phyloP scores from a whole-genome alignment of 2,797 vertebrate genomes.

The Halcyon badia region DNA sequence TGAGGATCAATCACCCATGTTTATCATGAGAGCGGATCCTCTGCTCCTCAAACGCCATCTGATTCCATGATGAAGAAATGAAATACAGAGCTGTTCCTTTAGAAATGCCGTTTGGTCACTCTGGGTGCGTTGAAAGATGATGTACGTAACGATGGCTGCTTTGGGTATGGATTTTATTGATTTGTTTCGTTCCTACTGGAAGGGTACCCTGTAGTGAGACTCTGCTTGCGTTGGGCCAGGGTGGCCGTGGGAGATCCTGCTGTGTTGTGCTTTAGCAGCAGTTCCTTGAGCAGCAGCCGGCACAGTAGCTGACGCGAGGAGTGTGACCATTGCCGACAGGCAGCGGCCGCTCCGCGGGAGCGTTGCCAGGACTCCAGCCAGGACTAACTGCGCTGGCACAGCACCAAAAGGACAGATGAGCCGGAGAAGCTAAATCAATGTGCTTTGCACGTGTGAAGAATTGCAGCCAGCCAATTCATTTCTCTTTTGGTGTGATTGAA shows the following conservation, averaged over 20 bases:
- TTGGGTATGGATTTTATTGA: neutral
- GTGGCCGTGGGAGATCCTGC: neutral
- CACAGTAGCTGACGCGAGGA: neutral
- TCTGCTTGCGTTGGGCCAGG: neutral
- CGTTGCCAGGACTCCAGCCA: neutral
- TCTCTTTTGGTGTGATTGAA: neutral
- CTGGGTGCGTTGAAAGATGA: neutral
- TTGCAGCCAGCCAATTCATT: neutral
- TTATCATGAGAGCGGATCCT: neutral
- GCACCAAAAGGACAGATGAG: neutral
- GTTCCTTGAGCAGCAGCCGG: neutral
- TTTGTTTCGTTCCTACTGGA: neutral
- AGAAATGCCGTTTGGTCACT: neutral
- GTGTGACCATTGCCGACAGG: neutral
- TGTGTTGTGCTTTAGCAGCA: rapidly evolving
- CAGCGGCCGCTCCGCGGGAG: neutral
- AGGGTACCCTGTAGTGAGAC: neutral
- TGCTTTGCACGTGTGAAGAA: neutral
- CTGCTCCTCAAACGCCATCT: neutral
- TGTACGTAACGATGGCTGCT: neutral
- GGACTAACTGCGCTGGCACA: neutral
- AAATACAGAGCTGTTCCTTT: neutral
- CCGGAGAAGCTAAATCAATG: neutral
- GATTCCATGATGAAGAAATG: neutral
- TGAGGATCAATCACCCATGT: neutral